These are phyloP conservation scores for Emydocephalus ijimae DNA, from an alignment of 2,113 vertebrate species.

Conservation along the genomic window DNA sequence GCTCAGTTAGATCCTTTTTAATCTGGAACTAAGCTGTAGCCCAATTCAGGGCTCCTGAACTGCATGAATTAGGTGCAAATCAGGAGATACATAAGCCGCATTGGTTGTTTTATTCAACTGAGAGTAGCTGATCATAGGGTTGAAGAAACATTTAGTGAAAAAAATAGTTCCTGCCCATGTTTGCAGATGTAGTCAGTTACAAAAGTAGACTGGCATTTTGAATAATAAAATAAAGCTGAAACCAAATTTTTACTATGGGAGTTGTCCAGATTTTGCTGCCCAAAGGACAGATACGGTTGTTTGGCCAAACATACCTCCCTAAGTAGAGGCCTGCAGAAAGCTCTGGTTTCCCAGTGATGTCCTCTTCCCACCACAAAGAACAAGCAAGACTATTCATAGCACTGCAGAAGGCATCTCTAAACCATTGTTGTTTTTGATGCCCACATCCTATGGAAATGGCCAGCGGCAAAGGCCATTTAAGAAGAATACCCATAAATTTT, in stretches of 20 bases:
- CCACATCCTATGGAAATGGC: neutral
- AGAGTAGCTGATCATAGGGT: accelerated
- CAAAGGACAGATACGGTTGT: constrained; percentile 41
- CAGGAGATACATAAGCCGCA: neutral
- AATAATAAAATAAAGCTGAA: constrained; percentile 46
- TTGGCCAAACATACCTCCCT: constrained; percentile 40
- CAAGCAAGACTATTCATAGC: constrained; percentile 1
- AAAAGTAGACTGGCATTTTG: constrained; percentile 27
- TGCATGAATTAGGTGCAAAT: neutral
- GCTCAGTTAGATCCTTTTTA: neutral
- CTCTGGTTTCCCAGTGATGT: constrained; percentile 23
- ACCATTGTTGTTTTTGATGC: neutral
- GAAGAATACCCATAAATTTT: neutral
- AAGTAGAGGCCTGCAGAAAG: constrained; percentile 43
- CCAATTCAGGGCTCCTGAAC: neutral
- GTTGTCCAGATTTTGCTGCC: constrained; percentile 32
- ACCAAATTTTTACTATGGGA: constrained; percentile 19
- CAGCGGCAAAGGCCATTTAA: neutral
- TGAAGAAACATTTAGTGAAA: constrained; percentile 20
- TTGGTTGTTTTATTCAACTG: neutral
- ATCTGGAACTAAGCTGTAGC: neutral
- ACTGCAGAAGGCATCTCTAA: neutral
- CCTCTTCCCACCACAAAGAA: constrained; percentile 28
- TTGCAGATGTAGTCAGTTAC: constrained; percentile 50
- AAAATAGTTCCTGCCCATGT: constrained; percentile 24